Conservation (phyloP, 2,113 vertebrate species). For the Oncorhynchus nerka region DNA sequence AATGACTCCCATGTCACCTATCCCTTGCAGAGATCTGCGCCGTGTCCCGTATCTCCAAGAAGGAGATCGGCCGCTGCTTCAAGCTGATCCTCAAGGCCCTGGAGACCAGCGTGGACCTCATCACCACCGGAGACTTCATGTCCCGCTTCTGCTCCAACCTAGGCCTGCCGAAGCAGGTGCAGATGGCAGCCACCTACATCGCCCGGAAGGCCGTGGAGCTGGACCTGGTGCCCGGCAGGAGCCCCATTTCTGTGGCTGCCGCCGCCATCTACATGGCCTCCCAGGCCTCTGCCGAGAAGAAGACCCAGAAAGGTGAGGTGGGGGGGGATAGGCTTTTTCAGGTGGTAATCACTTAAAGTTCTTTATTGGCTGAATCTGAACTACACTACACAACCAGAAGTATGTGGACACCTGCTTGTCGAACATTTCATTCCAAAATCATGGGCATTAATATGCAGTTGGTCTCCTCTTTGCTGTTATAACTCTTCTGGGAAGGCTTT, state of each 20-base stretch:
- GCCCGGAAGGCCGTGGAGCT: conserved; percentile 94
- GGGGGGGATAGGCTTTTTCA: not conserved
- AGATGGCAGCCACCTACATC: conserved; percentile 96
- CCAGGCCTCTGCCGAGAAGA: conserved; percentile 96
- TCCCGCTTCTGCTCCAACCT: conserved; percentile 98
- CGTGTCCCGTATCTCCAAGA: conserved; percentile 97
- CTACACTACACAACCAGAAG: no score
- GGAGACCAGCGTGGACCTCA: conserved; percentile 97
- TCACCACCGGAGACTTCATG: conserved; percentile 99
- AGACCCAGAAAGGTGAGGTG: conserved; percentile 92
- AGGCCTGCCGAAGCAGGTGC: conserved; percentile 95
- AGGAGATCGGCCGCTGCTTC: conserved; percentile 98
- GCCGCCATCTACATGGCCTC: conserved; percentile 99
- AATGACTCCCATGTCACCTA: not conserved
- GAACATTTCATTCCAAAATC: no score
- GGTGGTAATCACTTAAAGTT: no score
- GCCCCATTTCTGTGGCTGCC: conserved; percentile 95
- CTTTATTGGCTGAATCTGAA: no score
- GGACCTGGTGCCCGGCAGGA: conserved; percentile 94
- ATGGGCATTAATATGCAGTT: no score
- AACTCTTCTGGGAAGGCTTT: no score
- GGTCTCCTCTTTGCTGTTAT: no score
- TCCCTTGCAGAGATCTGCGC: conserved; percentile 90
- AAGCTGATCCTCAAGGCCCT: conserved; percentile 97
- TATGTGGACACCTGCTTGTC: no score